Base-by-base conservation (phyloP, 2,797 vertebrate genomes). In the Paedocypris micromegethes region DNA sequence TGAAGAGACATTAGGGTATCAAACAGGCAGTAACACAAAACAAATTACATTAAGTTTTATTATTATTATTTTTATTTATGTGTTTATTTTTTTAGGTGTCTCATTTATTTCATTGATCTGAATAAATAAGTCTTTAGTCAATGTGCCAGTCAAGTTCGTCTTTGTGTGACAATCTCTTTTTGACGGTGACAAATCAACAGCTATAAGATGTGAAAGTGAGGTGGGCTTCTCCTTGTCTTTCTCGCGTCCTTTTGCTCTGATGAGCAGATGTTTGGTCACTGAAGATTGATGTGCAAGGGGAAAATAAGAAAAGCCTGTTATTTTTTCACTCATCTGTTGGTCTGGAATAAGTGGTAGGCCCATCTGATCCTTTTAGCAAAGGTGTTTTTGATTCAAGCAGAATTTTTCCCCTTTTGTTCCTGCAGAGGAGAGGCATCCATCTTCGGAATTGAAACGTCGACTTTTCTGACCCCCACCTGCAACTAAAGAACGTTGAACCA, bases 371-470 rank as follows among this genome's bases (percentile, higher is more conserved):
- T 58, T 73, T 75, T 77, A 78, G 68, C 51, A 40, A 72, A 77
- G 77, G 75, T 70, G 68, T 60, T 67, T 76, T 75, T 80, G 79
- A 80, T 72, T 75, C 70, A 45, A 62, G 58, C 61, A 47, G 47
- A 60, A 56, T 62, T 79, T 83, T 80, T 62, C 60, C 78, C 85
- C 87, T 87, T 87, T 86, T 81, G 72, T 75, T 80, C 75, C 77
- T 78, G 79, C 79, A 80, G 81, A 87, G 83, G 82, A 77, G 78
- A 78, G 72, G 81, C 85, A 90, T 90, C 87, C 85, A 89, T 91
- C 88, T 89, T 91, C 80, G 60, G 83, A 89, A 90, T 89, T 89
- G 87, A 90, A 90, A 88, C 85, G 87, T 89, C 86, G 86, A 85
- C 64, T 79, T 83, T 79, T 78, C 81, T 88, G 86, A 89, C 84